A percentile compares a stretch with the other conserved stretches of the same genome.
These are phyloP conservation scores for Mionectes macconnelli DNA, from an alignment of 2,113 vertebrate genomes.

Conservation along the genomic window DNA sequence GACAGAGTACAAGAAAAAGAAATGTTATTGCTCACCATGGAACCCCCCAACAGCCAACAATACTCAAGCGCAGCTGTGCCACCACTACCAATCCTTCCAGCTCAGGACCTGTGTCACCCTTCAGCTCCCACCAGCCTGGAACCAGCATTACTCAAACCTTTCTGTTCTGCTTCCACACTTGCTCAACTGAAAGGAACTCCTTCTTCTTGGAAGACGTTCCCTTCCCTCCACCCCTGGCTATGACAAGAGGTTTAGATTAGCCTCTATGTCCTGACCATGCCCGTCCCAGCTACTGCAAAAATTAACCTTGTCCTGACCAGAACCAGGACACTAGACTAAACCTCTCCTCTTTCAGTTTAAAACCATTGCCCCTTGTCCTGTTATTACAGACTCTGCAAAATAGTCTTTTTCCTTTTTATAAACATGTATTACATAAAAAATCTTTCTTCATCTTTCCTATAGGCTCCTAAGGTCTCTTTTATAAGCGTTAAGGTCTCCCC, in stretches of 20 bases:
- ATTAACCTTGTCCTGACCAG: not conserved
- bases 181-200: not conserved
- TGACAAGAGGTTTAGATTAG: not conserved
- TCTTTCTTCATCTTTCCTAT: not conserved
- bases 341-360: not conserved
- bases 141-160: not conserved
- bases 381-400: not conserved
- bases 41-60: not conserved
- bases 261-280: not conserved
- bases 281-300: not conserved
- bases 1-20: not conserved
- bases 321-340: not conserved
- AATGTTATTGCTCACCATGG: accelerated
- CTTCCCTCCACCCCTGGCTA: not conserved
- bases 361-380: not conserved
- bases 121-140: accelerated
- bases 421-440: not conserved
- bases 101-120: no score
- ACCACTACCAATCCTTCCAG: accelerated
- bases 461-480: not conserved
- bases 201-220: not conserved
- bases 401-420: not conserved
- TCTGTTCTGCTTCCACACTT: no score
- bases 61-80: accelerated
- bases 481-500: accelerated